phyloP scores from a whole-genome alignment of 1,140 invertebrate species.

The Ceratitis capitata region DNA sequence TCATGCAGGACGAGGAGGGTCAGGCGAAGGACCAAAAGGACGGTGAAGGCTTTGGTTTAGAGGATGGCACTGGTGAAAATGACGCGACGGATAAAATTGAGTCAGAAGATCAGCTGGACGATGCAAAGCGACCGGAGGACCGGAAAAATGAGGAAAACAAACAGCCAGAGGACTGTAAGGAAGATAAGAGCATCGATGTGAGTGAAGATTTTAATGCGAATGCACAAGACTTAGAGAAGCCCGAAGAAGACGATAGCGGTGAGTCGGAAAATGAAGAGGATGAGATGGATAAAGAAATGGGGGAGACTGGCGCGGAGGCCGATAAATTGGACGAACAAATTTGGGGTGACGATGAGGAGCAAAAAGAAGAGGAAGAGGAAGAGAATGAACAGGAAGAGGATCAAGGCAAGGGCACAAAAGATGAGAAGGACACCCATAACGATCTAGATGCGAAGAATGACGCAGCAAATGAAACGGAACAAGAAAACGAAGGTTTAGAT shows the following conservation, averaged over 20 bases:
- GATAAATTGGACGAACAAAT: conserved; percentile 86
- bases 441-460: conserved; percentile 73
- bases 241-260: conserved; percentile 72
- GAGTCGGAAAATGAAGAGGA: conserved; percentile 74
- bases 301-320: conserved; percentile 84
- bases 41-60: conserved; percentile 82
- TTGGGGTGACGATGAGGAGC: conserved; percentile 87
- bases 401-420: conserved; percentile 75
- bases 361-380: conserved; percentile 73
- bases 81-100: conserved; percentile 89
- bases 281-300: conserved; percentile 92
- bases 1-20: conserved; percentile 74
- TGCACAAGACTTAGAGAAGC: conserved; percentile 79
- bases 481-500: conserved; percentile 66
- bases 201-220: conserved; percentile 73
- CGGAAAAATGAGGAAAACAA: conserved; percentile 66
- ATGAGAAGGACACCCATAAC: conserved; percentile 74
- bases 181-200: conserved; percentile 81
- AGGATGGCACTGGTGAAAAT: conserved; percentile 91
- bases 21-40: conserved; percentile 69
- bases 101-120: conserved; percentile 90
- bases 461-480: conserved; percentile 66
- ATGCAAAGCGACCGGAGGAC: conserved; percentile 81
- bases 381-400: conserved; percentile 71
- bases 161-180: conserved; percentile 82